phyloP scores from a whole-genome alignment of 2,888 invertebrate genomes.

The Perizoma affinitatum region DNA sequence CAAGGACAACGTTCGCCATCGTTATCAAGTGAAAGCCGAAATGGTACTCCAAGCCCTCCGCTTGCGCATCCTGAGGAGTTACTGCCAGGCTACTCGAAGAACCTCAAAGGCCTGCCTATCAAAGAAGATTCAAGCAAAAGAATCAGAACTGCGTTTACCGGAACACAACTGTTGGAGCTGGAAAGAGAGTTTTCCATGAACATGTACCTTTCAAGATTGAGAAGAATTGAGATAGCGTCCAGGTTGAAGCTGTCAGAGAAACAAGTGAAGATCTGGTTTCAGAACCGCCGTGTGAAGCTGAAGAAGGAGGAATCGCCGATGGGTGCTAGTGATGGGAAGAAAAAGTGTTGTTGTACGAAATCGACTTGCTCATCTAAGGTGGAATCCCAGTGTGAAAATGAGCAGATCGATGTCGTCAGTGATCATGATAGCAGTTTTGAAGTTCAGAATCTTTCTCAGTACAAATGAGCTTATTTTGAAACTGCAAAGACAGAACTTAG shows the following conservation, averaged over 20 bases:
- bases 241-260: conserved; percentile 94
- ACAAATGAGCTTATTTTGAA: conserved; percentile 45
- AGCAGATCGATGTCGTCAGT: conserved; percentile 78
- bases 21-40: conserved; percentile 77
- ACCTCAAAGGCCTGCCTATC: conserved; percentile 74
- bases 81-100: conserved; percentile 72
- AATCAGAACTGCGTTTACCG: conserved; percentile 96
- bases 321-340: conserved; percentile 56
- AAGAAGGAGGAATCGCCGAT: conserved; percentile 93
- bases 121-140: conserved; percentile 91
- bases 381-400: conserved; percentile 65
- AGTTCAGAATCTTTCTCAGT: conserved; percentile 63
- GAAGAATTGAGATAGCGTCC: conserved; percentile 97
- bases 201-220: conserved; percentile 94
- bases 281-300: conserved; percentile 95
- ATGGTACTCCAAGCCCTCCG: conserved; percentile 83
- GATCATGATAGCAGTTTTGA: conserved; percentile 67
- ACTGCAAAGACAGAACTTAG: background rate
- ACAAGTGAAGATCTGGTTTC: conserved; percentile 98
- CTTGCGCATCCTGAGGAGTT: conserved; percentile 74
- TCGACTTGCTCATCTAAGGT: conserved; percentile 61
- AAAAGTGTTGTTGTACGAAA: conserved; percentile 72
- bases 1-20: conserved; percentile 74
- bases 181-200: conserved; percentile 95
- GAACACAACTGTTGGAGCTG: conserved; percentile 93